phyloP scores from a whole-genome alignment of 2,888 invertebrate genomes.

The Pollenia griseotomentosa region DNA sequence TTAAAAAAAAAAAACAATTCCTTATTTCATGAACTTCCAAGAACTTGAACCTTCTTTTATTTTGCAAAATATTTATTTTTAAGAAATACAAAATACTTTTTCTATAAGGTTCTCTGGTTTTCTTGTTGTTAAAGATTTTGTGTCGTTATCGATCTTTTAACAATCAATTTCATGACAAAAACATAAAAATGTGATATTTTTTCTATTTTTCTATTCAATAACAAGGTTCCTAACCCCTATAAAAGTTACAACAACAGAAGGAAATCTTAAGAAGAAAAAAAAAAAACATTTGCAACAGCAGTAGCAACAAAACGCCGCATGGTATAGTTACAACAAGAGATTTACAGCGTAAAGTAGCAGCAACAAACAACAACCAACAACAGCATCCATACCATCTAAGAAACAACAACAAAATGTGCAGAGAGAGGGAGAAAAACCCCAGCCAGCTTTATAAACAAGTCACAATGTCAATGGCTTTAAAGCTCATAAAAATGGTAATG shows the following conservation, averaged over 20 bases:
- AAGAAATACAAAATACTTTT: constrained; percentile 35
- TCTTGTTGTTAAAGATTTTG: constrained; percentile 41
- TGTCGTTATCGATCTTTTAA: constrained; percentile 73
- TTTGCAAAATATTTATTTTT: background rate
- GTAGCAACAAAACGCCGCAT: constrained; percentile 61
- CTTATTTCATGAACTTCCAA: constrained; percentile 52
- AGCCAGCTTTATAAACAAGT: constrained; percentile 72
- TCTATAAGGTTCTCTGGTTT: constrained; percentile 9
- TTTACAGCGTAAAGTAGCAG: constrained; percentile 61
- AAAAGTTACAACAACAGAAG: constrained; percentile 52
- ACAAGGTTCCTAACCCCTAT: constrained; percentile 73
- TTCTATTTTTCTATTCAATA: constrained; percentile 63
- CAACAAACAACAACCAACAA: constrained; percentile 7
- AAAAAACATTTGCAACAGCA: constrained; percentile 22
- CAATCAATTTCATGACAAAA: constrained; percentile 74
- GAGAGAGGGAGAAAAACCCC: constrained; percentile 36
- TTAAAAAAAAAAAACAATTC: background rate
- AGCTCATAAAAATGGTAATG: constrained; percentile 75
- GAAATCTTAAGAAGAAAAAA: constrained; percentile 12
- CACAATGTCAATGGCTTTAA: constrained; percentile 74
- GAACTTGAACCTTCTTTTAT: constrained; percentile 60
- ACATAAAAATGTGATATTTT: constrained; percentile 70
- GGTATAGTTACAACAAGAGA: constrained; percentile 56
- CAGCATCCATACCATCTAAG: background rate
- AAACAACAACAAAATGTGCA: background rate